Evolutionary conservation across 2,888 invertebrate species (phyloP).

Genomic region (Acleris sparsana): DNA sequence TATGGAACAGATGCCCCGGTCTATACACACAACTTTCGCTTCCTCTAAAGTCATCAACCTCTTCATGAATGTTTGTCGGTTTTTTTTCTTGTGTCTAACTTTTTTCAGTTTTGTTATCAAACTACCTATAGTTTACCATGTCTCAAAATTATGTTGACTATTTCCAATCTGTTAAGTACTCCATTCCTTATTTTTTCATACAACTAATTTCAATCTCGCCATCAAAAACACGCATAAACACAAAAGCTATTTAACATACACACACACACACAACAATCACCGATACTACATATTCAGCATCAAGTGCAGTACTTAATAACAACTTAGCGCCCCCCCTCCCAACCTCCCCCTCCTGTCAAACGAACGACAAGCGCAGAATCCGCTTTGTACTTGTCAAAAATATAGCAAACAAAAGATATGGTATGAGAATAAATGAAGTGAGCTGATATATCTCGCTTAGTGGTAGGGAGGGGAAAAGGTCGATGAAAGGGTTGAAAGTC

Average conservation of each 20-base stretch:
- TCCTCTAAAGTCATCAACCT: no score
- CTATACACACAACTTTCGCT: no score
- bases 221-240: slow-evolving; percentile 30
- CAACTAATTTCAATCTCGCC: no score
- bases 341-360: slow-evolving; percentile 68
- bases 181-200: no score
- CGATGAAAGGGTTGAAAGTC: slow-evolving; percentile 43
- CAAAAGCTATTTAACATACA: slow-evolving; percentile 19
- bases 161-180: no score
- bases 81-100: no score
- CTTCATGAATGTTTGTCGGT: no score
- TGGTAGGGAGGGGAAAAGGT: slow-evolving; percentile 54
- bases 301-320: slow-evolving; percentile 79
- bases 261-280: slow-evolving; percentile 41
- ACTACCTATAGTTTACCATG: no score
- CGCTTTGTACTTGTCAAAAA: slow-evolving; percentile 84
- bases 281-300: slow-evolving; percentile 48
- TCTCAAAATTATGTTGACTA: no score
- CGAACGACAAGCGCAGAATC: slow-evolving; percentile 81
- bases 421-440: slow-evolving; percentile 81
- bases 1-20: no score
- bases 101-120: no score
- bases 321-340: slow-evolving; percentile 69
- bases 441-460: slow-evolving; percentile 77
- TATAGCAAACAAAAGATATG: slow-evolving; percentile 83